Conservation (phyloP, 2,888 invertebrate genomes). For the Eupithecia exiguata region DNA sequence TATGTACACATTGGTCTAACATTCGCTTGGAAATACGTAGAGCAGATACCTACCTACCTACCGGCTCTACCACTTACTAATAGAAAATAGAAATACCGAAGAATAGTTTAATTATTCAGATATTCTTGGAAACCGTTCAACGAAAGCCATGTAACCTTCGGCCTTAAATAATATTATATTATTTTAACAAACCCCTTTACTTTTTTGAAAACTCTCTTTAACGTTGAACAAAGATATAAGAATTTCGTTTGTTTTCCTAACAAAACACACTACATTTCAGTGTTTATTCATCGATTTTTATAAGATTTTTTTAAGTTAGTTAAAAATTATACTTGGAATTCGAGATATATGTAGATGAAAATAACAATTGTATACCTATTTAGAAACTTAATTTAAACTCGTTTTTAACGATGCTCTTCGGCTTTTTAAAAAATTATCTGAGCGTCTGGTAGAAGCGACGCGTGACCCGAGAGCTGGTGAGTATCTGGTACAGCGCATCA, state of each 20-base stretch:
- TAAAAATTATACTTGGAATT: too few relatives aligned
- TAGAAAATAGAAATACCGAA: neutral
- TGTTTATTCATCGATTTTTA: too few relatives aligned
- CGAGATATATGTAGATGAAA: too few relatives aligned
- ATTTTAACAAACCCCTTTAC: neutral
- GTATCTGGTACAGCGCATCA: too few relatives aligned
- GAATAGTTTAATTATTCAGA: neutral
- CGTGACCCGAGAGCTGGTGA: too few relatives aligned
- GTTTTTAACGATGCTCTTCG: too few relatives aligned
- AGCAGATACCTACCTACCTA: neutral
- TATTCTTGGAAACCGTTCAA: neutral
- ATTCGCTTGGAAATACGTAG: conserved; percentile 9
- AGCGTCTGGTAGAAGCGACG: too few relatives aligned
- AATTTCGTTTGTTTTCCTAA: too few relatives aligned
- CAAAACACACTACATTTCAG: too few relatives aligned
- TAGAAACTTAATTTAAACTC: too few relatives aligned
- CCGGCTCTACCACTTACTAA: neutral
- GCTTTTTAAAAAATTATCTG: too few relatives aligned
- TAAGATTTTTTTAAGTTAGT: neutral
- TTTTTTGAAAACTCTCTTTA: neutral
- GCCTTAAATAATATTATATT: neutral
- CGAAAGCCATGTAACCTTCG: neutral
- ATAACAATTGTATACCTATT: too few relatives aligned
- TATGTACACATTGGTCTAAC: conserved; percentile 12
- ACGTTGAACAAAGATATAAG: neutral